phyloP scores from a whole-genome alignment of 2,888 invertebrate genomes.

The Mamestra brassicae region DNA sequence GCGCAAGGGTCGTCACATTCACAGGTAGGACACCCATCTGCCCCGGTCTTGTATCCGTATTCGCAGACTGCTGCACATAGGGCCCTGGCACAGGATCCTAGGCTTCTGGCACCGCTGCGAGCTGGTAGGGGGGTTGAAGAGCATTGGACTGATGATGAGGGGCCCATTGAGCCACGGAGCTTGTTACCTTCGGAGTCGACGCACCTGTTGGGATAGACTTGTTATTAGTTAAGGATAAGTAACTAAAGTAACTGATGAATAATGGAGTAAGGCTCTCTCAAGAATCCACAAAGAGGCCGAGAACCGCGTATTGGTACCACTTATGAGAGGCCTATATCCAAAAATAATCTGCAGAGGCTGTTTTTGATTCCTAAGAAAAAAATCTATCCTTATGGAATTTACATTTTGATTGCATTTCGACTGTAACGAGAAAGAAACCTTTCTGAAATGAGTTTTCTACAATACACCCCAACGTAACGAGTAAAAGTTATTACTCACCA shows the following conservation, averaged over 20 bases:
- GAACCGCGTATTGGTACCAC: too few species aligned
- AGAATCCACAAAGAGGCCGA: too few species aligned
- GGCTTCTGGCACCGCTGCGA: constrained; percentile 88
- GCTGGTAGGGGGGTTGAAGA: constrained; percentile 79
- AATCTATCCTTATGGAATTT: too few species aligned
- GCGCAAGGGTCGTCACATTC: constrained; percentile 97
- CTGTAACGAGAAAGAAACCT: too few species aligned
- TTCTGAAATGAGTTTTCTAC: too few species aligned
- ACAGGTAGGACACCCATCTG: constrained; percentile 95
- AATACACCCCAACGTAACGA: too few species aligned
- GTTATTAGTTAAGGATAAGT: background rate
- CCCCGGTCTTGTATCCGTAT: constrained; percentile 94
- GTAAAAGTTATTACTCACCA: constrained; percentile 88
- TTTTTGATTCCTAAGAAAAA: too few species aligned
- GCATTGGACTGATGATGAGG: constrained; percentile 93
- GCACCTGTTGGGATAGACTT: constrained; percentile 85
- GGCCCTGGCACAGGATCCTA: constrained; percentile 92
- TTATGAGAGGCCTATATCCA: too few species aligned
- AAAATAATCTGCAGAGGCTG: too few species aligned
- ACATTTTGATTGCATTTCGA: too few species aligned
- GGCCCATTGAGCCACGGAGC: constrained; percentile 95
- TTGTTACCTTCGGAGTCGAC: constrained; percentile 95
- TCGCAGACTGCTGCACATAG: constrained; percentile 96
- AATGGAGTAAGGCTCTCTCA: too few species aligned
- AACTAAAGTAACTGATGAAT: too few species aligned